Evolutionary conservation across 2,113 vertebrate species (phyloP).

Genomic region (Hemibates koningsi): DNA sequence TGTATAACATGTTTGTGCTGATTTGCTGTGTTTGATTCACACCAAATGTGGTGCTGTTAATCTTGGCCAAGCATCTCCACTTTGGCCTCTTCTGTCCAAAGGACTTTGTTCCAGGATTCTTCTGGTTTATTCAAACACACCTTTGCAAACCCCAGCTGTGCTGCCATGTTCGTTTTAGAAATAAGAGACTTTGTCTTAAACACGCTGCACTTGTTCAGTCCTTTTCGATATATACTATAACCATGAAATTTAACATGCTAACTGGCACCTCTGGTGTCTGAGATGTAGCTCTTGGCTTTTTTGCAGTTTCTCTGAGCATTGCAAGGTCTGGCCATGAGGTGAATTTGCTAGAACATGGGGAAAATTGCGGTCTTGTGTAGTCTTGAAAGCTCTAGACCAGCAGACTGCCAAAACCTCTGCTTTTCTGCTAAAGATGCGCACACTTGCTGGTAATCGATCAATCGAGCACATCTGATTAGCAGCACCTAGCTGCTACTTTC

Average conservation of each 20-base stretch:
- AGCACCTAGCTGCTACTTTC: background rate
- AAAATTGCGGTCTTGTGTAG: rapidly evolving
- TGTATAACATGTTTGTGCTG: background rate
- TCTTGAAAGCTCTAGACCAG: background rate
- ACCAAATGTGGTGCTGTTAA: background rate
- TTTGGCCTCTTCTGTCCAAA: background rate
- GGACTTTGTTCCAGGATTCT: background rate
- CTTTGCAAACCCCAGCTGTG: background rate
- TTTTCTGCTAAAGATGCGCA: background rate
- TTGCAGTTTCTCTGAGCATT: background rate
- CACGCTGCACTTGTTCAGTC: background rate
- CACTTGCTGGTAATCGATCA: background rate
- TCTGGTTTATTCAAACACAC: background rate
- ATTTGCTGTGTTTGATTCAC: background rate
- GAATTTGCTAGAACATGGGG: background rate
- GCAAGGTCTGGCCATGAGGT: background rate
- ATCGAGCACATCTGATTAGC: background rate
- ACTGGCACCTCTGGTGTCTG: background rate
- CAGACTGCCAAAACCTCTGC: background rate
- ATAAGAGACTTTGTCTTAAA: background rate
- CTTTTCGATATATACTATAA: background rate
- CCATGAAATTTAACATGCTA: background rate
- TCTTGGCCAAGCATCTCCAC: background rate
- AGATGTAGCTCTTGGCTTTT: background rate
- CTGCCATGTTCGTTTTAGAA: background rate